A percentile compares a stretch with the other conserved stretches of the same genome.
phyloP scores from a whole-genome alignment of 1,140 invertebrate genomes.

The Drosophila mayri region DNA sequence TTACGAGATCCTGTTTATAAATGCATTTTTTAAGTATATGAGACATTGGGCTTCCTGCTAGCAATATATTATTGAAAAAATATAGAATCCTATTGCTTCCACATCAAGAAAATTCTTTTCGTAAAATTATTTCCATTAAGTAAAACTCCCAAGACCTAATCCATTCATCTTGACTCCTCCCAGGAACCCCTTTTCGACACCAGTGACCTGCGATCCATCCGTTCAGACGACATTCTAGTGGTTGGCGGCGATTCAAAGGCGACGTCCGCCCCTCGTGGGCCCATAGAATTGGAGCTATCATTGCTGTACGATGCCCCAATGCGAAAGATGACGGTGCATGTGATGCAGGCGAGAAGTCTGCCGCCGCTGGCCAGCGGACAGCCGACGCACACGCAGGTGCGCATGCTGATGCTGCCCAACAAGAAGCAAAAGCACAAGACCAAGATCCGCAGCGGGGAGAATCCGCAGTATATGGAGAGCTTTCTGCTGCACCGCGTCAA shows the following conservation, averaged over 20 bases:
- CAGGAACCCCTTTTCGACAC: slow-evolving; percentile 85
- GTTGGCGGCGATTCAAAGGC: slow-evolving; percentile 52
- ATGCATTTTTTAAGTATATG: too few relatives aligned
- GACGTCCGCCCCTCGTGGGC: slow-evolving; percentile 85
- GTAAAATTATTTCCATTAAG: not conserved
- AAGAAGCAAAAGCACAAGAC: slow-evolving; percentile 98
- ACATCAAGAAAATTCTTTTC: not conserved
- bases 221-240: slow-evolving; percentile 75
- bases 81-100: too few relatives aligned
- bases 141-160: not conserved
- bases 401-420: slow-evolving; percentile 93
- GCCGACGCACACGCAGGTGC: slow-evolving; percentile 92
- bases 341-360: slow-evolving; percentile 94
- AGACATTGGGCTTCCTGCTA: too few relatives aligned
- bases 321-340: slow-evolving; percentile 94
- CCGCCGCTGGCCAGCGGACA: slow-evolving; percentile 90
- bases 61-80: too few relatives aligned
- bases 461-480: slow-evolving; percentile 96
- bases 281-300: slow-evolving; percentile 91
- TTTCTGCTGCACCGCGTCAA: slow-evolving; percentile 96
- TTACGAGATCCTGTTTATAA: too few relatives aligned
- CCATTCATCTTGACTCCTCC: slow-evolving; percentile 36
- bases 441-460: slow-evolving; percentile 94
- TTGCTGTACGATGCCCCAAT: slow-evolving; percentile 95
- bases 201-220: slow-evolving; percentile 84